Evolutionary conservation across 2,113 vertebrate species (phyloP), one percentile per base, ranked within the genome.

Genomic region (Plotosus lineatus): DNA sequence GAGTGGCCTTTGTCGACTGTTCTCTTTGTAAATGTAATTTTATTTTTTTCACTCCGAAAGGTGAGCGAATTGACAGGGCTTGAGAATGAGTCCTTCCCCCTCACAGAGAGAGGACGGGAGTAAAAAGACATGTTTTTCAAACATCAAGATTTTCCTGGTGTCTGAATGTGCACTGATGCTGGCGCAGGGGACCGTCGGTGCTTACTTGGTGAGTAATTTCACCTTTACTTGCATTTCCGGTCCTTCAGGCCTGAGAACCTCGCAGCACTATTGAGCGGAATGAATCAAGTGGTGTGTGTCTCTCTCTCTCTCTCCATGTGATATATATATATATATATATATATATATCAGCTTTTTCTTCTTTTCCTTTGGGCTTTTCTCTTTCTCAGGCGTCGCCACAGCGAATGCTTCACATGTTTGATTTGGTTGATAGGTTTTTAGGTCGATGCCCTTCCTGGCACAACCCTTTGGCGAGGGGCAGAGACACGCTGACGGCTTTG

Each of bases 121-220:
- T 61, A 95, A 94, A 90, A 95, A 94, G 88, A 87, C 91, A 15
- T 96, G 96, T 90, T 98, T 98, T 91, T 95, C 95, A 78, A 98
- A 94, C 90, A 98, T 99, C 91, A 98, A 97, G 92, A 95, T 99
- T 87, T 99, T 99, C 90, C 88, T 99, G 88, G 92, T 98, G 84
- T 95, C 97, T 85, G 97, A 99, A 92, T 98, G 97, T 89, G 97
- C 96, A 14, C 92, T 99, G 86, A 97, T 99, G 97, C 88, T 99
- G 94, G 97, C 97, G 21, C 97, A 99, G 91, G 97, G 96, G 89
- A 99, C 97, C 19, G 97, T 98, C 75, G 97, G 97, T 87, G 96
- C 97, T 19, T 99, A 99, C 93, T 95, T 99, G 97, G 97, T 99
- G 90, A 98, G 97, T 95, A 42, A 48, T 69, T 81, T 50, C 6